A percentile compares a stretch with the other conserved stretches of the same genome.
Conservation (phyloP, 2,888 invertebrate genomes). For the Congeria kusceri region DNA sequence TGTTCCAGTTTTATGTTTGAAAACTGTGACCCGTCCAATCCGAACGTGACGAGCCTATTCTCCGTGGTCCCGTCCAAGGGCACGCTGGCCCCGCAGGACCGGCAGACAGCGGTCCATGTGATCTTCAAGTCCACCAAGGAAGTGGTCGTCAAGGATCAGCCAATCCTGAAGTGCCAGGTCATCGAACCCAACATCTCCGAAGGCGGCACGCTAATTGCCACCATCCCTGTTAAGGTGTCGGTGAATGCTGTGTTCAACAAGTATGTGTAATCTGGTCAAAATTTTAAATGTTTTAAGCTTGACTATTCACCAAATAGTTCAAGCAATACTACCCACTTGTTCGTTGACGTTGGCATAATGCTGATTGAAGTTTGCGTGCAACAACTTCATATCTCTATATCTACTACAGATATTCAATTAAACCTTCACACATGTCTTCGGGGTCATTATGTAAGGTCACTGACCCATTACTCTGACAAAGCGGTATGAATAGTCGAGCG, state of each 20-base stretch:
- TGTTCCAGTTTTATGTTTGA: constrained; percentile 82
- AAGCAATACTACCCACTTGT: too few species aligned
- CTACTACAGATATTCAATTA: too few species aligned
- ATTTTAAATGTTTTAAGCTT: too few species aligned
- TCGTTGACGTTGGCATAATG: too few species aligned
- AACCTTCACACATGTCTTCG: too few species aligned
- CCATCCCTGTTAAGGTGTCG: constrained; percentile 85
- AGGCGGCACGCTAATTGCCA: constrained; percentile 84
- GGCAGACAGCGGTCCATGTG: constrained; percentile 82
- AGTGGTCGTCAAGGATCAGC: constrained; percentile 82
- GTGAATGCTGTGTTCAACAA: constrained; percentile 85
- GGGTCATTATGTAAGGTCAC: too few species aligned
- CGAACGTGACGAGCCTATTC: constrained; percentile 82
- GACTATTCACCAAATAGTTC: too few species aligned
- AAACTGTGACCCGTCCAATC: constrained; percentile 75
- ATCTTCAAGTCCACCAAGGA: constrained; percentile 83
- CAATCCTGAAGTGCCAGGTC: constrained; percentile 84
- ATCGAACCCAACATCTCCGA: constrained; percentile 84
- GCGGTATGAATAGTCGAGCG: too few species aligned
- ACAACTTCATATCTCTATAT: too few species aligned
- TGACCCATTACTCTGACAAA: too few species aligned
- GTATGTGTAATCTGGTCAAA: constrained; percentile 69
- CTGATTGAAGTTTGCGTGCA: too few species aligned
- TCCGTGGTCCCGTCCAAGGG: constrained; percentile 82
- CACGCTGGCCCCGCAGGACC: constrained; percentile 81